These are phyloP conservation scores for Ophion slaviceki DNA, from an alignment of 2,888 invertebrate species.

Conservation along the genomic window DNA sequence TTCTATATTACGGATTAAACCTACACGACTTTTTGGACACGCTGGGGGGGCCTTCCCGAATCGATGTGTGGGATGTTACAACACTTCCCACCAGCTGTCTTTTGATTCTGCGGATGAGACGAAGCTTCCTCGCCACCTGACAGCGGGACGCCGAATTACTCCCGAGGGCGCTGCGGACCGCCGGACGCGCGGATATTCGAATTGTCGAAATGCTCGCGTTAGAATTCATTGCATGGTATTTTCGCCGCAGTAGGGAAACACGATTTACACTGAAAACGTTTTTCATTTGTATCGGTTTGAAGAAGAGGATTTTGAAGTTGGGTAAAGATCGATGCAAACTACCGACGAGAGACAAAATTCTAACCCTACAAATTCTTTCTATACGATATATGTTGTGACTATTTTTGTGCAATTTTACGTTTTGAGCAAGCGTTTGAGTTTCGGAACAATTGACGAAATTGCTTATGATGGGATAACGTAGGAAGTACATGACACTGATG, in stretches of 20 bases:
- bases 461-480: too few species aligned
- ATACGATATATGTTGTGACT: too few species aligned
- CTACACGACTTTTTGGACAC: slow-evolving; percentile 63
- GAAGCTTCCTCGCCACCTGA: slow-evolving; percentile 70
- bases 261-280: not conserved
- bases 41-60: slow-evolving; percentile 75
- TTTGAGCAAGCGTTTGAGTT: too few species aligned
- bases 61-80: slow-evolving; percentile 80
- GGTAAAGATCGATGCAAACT: too few species aligned
- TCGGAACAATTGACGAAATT: too few species aligned
- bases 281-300: not conserved
- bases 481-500: too few species aligned
- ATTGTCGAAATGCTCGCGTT: not conserved
- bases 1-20: not conserved
- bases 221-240: too few species aligned
- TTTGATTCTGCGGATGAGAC: slow-evolving; percentile 79
- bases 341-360: too few species aligned
- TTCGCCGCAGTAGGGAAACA: too few species aligned
- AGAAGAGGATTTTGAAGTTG: too few species aligned
- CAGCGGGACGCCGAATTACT: slow-evolving; percentile 23
- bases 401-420: too few species aligned
- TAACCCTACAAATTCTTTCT: too few species aligned
- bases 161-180: not conserved
- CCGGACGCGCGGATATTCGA: slow-evolving; percentile 49
- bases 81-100: slow-evolving; percentile 81